Conservation (phyloP, 2,113 vertebrate genomes). For the Tragelaphus imberbis region DNA sequence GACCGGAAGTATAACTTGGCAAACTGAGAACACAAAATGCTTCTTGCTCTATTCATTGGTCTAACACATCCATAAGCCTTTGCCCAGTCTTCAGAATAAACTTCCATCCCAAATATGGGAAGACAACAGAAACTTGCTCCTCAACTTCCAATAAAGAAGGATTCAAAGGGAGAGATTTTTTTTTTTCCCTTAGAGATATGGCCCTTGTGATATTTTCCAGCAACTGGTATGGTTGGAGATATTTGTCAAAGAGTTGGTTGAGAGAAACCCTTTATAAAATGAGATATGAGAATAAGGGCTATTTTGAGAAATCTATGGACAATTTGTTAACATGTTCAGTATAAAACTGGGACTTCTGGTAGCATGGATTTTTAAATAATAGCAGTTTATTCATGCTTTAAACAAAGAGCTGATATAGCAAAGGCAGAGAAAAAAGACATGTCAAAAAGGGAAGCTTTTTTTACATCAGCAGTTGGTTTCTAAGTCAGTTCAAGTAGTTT, state of each 20-base stretch:
- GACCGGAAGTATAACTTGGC: not conserved
- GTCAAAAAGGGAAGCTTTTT: not conserved
- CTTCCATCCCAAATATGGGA: not conserved
- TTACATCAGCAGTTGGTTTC: not conserved
- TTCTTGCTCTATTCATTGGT: not conserved
- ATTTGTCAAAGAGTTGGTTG: not conserved
- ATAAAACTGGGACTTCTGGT: not conserved
- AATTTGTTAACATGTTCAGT: not conserved
- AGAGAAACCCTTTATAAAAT: not conserved
- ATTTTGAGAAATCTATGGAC: not conserved
- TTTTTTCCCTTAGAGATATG: not conserved
- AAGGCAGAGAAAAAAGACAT: not conserved
- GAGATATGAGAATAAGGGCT: not conserved
- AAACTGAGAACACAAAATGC: not conserved
- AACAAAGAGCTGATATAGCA: not conserved
- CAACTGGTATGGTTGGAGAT: not conserved
- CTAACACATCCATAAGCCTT: not conserved
- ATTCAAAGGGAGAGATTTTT: not conserved
- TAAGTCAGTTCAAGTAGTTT: slow-evolving; percentile 28
- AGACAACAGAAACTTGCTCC: not conserved
- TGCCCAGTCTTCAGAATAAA: not conserved
- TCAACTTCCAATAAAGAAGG: not conserved
- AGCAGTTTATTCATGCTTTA: not conserved
- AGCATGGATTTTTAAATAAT: not conserved
- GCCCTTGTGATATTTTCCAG: not conserved